Evolutionary conservation across 2,888 invertebrate species (phyloP).

Genomic region (Campoletis raptor): DNA sequence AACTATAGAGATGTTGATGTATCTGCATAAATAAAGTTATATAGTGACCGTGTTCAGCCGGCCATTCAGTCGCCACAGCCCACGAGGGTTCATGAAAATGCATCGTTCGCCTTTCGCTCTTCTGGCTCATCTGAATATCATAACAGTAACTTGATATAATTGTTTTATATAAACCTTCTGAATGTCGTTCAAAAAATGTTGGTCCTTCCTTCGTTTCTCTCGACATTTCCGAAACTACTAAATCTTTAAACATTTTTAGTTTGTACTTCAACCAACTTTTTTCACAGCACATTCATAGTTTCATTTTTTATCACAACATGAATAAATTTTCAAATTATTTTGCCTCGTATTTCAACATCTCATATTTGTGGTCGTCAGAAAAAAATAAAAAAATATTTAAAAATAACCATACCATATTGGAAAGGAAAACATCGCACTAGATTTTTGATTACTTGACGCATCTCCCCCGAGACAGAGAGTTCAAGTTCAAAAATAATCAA

Average conservation of each 20-base stretch:
- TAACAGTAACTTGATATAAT: conserved; percentile 72
- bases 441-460: too few species aligned
- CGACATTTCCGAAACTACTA: conserved; percentile 22
- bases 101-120: conserved; percentile 63
- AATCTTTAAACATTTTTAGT: conserved; percentile 23
- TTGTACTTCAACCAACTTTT: conserved; percentile 4
- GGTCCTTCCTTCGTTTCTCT: conserved; percentile 16
- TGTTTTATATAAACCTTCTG: conserved; percentile 70
- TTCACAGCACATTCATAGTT: not conserved
- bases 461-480: not conserved
- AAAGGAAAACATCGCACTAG: not conserved
- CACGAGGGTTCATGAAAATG: conserved; percentile 74
- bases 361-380: not conserved
- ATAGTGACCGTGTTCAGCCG: conserved; percentile 12
- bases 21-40: conserved; percentile 26
- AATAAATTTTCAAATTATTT: not conserved
- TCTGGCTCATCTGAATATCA: conserved; percentile 72
- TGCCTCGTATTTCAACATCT: not conserved
- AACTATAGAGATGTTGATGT: not conserved
- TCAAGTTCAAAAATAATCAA: not conserved
- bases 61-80: conserved; percentile 46
- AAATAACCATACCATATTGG: not conserved
- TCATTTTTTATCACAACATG: not conserved
- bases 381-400: not conserved
- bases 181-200: conserved; percentile 38